Evolutionary conservation across 2,888 invertebrate species (phyloP).

Genomic region (Latheticus oryzae): DNA sequence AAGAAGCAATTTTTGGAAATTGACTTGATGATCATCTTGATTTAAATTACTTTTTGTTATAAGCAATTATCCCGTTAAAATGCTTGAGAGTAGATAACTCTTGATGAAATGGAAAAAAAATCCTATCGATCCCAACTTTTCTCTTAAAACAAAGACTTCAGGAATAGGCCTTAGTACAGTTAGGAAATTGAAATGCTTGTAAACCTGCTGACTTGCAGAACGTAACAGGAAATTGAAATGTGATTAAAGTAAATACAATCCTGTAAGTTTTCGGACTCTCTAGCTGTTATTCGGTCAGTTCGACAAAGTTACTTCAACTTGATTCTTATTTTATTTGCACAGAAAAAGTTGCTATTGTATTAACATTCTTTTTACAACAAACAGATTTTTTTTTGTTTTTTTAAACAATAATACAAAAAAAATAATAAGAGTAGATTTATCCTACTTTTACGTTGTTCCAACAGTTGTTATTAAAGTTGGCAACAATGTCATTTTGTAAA

Average conservation of each 20-base stretch:
- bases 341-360: conserved; percentile 17
- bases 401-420: no score
- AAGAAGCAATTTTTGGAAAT: no score
- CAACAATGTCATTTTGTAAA: conserved; percentile 33
- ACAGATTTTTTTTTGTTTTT: conserved; percentile 8
- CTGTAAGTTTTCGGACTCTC: conserved; percentile 44
- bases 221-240: conserved; percentile 56
- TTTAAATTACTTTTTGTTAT: no score
- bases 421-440: no score
- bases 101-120: no score
- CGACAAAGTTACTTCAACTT: conserved; percentile 18
- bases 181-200: conserved; percentile 35
- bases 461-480: no score
- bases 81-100: no score
- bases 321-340: conserved; percentile 30
- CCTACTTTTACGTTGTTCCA: no score
- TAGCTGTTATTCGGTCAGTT: conserved; percentile 26
- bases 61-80: no score
- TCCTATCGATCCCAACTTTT: conserved; percentile 13
- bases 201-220: conserved; percentile 50
- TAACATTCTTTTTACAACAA: conserved; percentile 7
- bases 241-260: conserved; percentile 57
- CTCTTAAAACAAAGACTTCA: conserved; percentile 27
- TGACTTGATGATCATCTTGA: no score
- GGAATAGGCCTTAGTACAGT: conserved; percentile 28